Evolutionary conservation across 30 jellyfish, hydroid and myxozoan genomes (phyloP), one percentile per base, ranked within the genome.

Genomic region (Turritopsis dohrnii): DNA sequence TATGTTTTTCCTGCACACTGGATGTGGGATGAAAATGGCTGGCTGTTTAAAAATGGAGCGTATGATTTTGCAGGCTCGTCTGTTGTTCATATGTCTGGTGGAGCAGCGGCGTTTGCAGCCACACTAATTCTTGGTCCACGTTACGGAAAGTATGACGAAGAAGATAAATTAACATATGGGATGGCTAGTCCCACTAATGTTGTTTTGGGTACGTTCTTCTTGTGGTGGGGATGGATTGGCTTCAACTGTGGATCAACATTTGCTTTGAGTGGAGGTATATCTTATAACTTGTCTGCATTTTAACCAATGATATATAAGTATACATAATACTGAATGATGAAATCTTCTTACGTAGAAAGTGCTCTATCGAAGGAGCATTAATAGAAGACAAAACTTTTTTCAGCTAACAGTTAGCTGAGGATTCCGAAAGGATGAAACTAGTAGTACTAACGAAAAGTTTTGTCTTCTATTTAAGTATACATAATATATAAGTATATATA

Each of bases 1-100:
- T 75, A 75, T 26, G 83, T 75, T 27, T 75, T 86, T 66, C 94
- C 94, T 22, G 94, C 94, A 8, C 94, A 86, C 71, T 86, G 94
- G 94, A 25, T 81, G 1, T 86, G 94, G 94, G 94, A 65, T 52
- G 25, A 16, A 1, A 65, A 86, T 31, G 94, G 94, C 7, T 86
- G 91, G 91, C 77, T 86, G 52, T 4, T 18, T 0, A 29, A 80
- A 72, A 52, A 20, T n/a, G 94, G 87, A 7, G 85, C 66, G 29
- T 24, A 29, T 52, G 94, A 86, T 73, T 29, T 86, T 30, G 94
- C 94, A 21, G 94, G 94, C 16, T 76, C 74, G 18, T 52, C 74
- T 13, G 84, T 66, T 18, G 94, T 86, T 3, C 94, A 86, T 69
- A 86, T 86, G 91, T 79, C 79, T 18, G 94, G 94, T 23, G 94